Base-by-base conservation (phyloP, 1,140 invertebrate species). In the Cyclargus thomasi region DNA sequence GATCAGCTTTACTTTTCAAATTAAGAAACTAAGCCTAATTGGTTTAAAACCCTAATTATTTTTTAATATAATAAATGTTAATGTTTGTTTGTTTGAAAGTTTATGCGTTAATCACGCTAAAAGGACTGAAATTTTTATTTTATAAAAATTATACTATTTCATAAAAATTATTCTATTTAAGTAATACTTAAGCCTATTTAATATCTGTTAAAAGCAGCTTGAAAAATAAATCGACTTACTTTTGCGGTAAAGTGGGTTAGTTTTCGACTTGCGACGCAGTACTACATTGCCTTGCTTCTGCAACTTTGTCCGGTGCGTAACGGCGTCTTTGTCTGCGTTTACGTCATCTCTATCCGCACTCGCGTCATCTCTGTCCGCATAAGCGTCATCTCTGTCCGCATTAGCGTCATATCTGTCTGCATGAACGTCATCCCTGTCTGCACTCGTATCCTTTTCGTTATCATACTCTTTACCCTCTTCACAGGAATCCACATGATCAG, bases 191-290 rank as follows among this genome's bases (percentile, higher is more conserved):
- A 6, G 8, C 8, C 29, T 29, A 6, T 29, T 29, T 0, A 29
- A 7, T 29, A 4, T 8, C 29, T 29, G 8, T 4, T 29, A 7
- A 29, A 29, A 29, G n/a, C 29, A 29, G 8, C 4, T 4, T 29
- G 8, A 29, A 4, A 73, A 55, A 65, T 21, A 14, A 36, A 67
- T 21, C 0, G 17, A 75, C 92, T 94, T 92, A 86, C 94, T 95
- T 83, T 95, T 95, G 64, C 94, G 88, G 76, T 94, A 95, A 76
- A 93, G 89, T 21, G 91, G 93, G 90, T 94, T 95, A 66, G 85
- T 91, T 53, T 93, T 92, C 53, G 92, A 94, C 77, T 92, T 94
- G 71, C 92, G 90, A 77, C 95, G 88, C 22, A 95, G 77, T 8
- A 95, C 91, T 3, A 94, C 92, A 36, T 92, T 89, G 3, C 91